Conservation (phyloP, 2,888 invertebrate species). For the Oscheius myriophilus region DNA sequence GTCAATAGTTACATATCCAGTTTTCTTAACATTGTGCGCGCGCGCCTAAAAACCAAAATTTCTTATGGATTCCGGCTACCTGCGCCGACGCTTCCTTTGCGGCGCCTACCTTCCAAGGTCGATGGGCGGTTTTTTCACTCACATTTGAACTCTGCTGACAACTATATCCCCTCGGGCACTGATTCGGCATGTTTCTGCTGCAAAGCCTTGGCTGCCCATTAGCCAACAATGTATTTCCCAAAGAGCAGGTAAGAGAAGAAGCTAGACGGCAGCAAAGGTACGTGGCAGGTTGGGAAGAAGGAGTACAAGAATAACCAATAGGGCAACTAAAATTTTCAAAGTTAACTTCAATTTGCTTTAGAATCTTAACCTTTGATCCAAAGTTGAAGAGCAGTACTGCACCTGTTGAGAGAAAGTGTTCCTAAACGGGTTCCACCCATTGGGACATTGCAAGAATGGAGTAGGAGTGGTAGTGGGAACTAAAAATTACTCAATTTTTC, state of each 20-base stretch:
- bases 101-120: no score
- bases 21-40: no score
- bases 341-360: no score
- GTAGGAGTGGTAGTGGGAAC: not conserved
- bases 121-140: no score
- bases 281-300: slow-evolving; percentile 37
- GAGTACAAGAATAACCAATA: slow-evolving; percentile 56
- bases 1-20: no score
- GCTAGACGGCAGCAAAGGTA: slow-evolving; percentile 67
- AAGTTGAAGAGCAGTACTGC: slow-evolving; percentile 41
- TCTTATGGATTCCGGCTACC: no score
- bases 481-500: not conserved
- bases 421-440: slow-evolving; percentile 55
- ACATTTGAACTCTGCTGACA: slow-evolving; percentile 64
- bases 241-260: slow-evolving; percentile 50
- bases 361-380: slow-evolving; percentile 40
- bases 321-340: slow-evolving; percentile 52
- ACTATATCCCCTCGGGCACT: slow-evolving; percentile 60
- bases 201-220: slow-evolving; percentile 55
- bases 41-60: no score
- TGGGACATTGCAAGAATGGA: slow-evolving; percentile 45
- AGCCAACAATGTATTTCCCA: slow-evolving; percentile 42
- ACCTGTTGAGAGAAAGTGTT: slow-evolving; percentile 43
- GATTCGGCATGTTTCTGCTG: slow-evolving; percentile 41
- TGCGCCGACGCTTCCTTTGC: no score